A percentile compares a stretch with the other conserved stretches of the same genome.
phyloP scores from a whole-genome alignment of 2,888 invertebrate genomes.

The Cryptocephalus primarius region DNA sequence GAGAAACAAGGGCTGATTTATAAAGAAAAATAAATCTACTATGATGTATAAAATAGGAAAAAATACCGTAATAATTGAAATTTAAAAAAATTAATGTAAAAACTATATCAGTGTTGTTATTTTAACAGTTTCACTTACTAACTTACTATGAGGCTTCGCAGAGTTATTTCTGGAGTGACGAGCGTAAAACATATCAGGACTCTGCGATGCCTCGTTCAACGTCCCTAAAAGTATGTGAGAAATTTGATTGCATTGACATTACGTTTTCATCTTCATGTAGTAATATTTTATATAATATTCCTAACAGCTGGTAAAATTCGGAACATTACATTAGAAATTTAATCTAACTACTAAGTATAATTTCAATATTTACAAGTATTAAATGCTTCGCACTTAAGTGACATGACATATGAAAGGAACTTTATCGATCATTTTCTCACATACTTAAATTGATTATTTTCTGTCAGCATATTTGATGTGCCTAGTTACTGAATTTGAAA shows the following conservation, averaged over 20 bases:
- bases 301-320: not conserved
- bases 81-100: constrained; percentile 20
- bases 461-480: too few species aligned
- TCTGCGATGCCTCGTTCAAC: too few species aligned
- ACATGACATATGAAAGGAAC: too few species aligned
- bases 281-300: not conserved
- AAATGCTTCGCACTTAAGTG: too few species aligned
- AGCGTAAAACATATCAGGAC: too few species aligned
- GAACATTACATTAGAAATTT: not conserved
- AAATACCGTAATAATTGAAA: constrained; percentile 22
- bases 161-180: not conserved
- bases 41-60: constrained; percentile 23
- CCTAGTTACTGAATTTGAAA: not conserved
- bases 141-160: constrained; percentile 6
- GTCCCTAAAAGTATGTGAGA: too few species aligned
- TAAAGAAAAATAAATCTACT: constrained; percentile 15
- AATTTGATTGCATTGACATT: too few species aligned
- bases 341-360: too few species aligned
- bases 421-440: too few species aligned
- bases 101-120: constrained; percentile 11
- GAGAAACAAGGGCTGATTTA: constrained; percentile 37
- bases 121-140: constrained; percentile 9
- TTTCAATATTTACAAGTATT: too few species aligned
- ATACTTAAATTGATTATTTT: too few species aligned
- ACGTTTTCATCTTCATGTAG: too few species aligned